Evolutionary conservation across 2,113 vertebrate genomes (phyloP).

Genomic region (Tor tambroides): DNA sequence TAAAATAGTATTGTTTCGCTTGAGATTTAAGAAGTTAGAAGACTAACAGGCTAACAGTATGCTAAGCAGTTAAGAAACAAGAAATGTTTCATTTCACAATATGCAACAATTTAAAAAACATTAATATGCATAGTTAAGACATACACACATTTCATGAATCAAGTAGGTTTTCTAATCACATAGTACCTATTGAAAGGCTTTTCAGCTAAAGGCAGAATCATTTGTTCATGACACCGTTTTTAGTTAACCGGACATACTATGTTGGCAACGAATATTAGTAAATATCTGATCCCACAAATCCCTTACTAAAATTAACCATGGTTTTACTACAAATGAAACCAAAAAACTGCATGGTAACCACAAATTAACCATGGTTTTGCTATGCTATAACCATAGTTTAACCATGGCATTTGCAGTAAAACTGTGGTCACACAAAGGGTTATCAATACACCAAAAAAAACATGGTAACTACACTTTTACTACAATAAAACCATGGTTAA

Average conservation of each 20-base stretch:
- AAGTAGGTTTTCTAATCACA: background rate
- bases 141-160: background rate
- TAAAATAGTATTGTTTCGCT: background rate
- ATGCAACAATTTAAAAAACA: background rate
- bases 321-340: too few relatives aligned
- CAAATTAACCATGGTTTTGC: too few relatives aligned
- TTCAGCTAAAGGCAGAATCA: background rate
- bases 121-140: background rate
- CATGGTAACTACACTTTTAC: too few relatives aligned
- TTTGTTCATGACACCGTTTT: background rate
- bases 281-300: background rate
- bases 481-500: too few relatives aligned
- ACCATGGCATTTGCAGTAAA: too few relatives aligned
- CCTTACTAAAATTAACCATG: too few relatives aligned
- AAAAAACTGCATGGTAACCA: too few relatives aligned
- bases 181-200: background rate
- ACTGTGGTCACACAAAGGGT: too few relatives aligned
- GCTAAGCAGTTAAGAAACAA: background rate
- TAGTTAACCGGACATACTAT: background rate
- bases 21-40: background rate
- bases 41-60: background rate
- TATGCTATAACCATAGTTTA: too few relatives aligned
- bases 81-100: background rate
- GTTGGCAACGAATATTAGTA: background rate
- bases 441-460: too few relatives aligned